phyloP scores from a whole-genome alignment of 2,113 vertebrate species.

The Thalassarche chlororhynchos region DNA sequence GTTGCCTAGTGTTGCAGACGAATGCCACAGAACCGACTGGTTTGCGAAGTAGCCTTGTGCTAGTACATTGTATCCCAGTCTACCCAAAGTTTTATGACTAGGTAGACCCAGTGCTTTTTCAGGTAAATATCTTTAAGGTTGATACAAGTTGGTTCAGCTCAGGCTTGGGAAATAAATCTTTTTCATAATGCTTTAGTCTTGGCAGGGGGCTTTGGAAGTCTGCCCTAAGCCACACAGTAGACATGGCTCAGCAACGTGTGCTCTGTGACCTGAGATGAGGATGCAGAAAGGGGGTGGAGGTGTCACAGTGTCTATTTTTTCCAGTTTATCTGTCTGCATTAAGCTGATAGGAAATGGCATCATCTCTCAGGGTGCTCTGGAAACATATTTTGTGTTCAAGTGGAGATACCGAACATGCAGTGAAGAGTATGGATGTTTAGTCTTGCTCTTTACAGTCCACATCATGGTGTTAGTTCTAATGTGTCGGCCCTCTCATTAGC shows the following conservation, averaged over 20 bases:
- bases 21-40: not conserved
- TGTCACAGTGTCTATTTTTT: not conserved
- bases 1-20: not conserved
- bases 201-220: not conserved
- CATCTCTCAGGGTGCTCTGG: not conserved
- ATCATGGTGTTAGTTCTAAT: rapidly evolving
- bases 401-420: not conserved
- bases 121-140: not conserved
- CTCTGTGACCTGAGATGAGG: not conserved
- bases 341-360: not conserved
- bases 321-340: not conserved
- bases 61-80: rapidly evolving
- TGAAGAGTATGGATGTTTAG: not conserved
- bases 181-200: not conserved
- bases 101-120: not conserved
- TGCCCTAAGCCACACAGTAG: not conserved
- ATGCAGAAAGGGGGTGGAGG: not conserved
- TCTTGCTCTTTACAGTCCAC: not conserved
- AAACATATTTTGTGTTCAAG: not conserved
- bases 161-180: not conserved
- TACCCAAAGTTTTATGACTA: not conserved
- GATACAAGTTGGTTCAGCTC: not conserved
- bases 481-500: not conserved
- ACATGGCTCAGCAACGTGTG: not conserved
- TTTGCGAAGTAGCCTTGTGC: not conserved